Conservation (phyloP, 2,113 vertebrate species). For the Campylomormyrus numenius region DNA sequence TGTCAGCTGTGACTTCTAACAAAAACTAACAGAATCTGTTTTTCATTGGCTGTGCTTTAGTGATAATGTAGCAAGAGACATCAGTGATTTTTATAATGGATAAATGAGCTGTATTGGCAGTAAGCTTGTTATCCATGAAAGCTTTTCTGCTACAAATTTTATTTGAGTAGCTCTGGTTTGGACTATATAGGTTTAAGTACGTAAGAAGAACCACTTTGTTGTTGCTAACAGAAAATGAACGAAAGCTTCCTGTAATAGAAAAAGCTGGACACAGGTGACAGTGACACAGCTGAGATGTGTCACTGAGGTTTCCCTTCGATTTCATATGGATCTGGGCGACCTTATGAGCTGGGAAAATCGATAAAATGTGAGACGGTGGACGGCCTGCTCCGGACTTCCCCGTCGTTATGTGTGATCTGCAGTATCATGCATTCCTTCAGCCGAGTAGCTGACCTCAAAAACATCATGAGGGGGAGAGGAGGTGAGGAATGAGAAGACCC, state of each 20-base stretch:
- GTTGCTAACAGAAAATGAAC: background rate
- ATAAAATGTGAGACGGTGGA: background rate
- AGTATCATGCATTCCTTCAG: background rate
- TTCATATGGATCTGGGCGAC: background rate
- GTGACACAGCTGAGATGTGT: background rate
- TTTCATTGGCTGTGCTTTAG: background rate
- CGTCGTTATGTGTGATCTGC: background rate
- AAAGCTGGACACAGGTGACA: background rate
- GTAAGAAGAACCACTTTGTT: background rate
- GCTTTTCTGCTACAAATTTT: background rate
- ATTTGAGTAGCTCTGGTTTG: background rate
- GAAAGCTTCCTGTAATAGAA: background rate
- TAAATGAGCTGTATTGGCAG: background rate
- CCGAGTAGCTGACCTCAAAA: background rate
- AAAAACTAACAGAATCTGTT: background rate
- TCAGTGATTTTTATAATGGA: background rate
- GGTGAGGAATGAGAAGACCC: background rate
- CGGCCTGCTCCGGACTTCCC: background rate
- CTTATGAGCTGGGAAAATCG: background rate
- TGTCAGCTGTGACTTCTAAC: background rate
- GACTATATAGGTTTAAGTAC: background rate
- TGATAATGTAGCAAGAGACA: background rate
- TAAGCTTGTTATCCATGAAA: background rate
- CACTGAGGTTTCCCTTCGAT: background rate
- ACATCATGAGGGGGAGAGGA: background rate